Base-by-base conservation (phyloP, 2,888 invertebrate genomes). In the Pterostichus madidus region DNA sequence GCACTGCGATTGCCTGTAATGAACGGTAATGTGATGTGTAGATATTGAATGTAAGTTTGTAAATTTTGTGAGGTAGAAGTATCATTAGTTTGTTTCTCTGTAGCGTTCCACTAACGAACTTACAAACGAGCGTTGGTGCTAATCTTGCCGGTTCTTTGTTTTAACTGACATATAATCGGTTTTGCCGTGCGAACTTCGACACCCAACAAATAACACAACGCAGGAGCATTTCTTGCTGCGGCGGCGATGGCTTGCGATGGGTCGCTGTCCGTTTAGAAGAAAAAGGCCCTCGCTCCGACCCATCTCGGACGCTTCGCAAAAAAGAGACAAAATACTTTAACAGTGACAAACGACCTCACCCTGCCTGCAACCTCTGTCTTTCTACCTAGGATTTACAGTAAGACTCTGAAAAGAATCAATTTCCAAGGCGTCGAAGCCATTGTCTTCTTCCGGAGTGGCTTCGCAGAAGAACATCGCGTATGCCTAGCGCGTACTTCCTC, bases 351-450 rank as follows among this genome's bases (percentile, higher is more conserved):
- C 86, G 86, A 86, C 85, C 84, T 84, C 84, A 84, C 85, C 84
- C 84, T 85, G 84, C 83, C 84, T 83, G 83, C 84, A 84, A 84
- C 85, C 85, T 85, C 84, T 81, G 85, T 85, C 85, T 86, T 85
- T 85, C 84, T 76, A 82, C 61, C 84, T 80, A 84, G 85, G 85
- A 86, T 85, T 86, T 86, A 83, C 85, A 84, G 83, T 85, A 85
- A 85, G 85, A 84, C 85, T 84, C 84, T 85, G 85, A 84, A 85
- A 86, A 86, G 85, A 86, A 86, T 86, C 86, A 86, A 86, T 86
- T 86, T 85, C 84, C 75, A 83, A 85, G 84, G 86, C 85, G 86
- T 84, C 85, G 85, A 85, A 85, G 84, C 85, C 84, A 84, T 85
- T 85, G 84, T 84, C 84, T 84, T 56, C 13, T 56, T 17, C 53